Conservation (phyloP, 2,113 vertebrate genomes). For the Gymnorhina tibicen region DNA sequence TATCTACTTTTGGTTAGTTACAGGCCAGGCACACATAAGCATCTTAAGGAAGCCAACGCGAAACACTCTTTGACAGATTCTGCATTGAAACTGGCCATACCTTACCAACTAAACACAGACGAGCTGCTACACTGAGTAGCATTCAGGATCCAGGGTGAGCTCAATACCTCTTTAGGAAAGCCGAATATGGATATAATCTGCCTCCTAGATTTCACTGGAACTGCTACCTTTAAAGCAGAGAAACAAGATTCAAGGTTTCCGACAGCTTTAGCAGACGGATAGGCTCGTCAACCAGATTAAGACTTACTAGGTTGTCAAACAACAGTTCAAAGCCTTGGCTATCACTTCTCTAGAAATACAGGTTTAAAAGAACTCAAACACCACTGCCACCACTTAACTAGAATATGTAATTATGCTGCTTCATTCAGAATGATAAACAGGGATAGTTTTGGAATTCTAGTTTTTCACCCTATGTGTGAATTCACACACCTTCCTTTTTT, state of each 20-base stretch:
- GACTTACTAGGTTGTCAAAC: background rate
- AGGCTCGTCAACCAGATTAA: background rate
- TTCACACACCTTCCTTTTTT: background rate
- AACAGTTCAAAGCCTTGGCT: background rate
- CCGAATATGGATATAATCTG: conserved; percentile 22
- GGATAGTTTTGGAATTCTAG: background rate
- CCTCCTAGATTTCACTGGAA: conserved; percentile 40
- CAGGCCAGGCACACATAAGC: background rate
- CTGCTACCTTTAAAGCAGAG: conserved; percentile 25
- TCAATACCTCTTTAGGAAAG: conserved; percentile 28
- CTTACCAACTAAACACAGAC: conserved; percentile 1
- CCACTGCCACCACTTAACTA: background rate
- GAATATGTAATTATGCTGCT: background rate
- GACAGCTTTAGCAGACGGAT: background rate
- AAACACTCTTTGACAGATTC: conserved; percentile 20
- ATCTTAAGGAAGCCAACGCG: conserved; percentile 14
- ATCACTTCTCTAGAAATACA: background rate
- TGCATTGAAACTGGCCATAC: background rate
- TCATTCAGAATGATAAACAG: background rate
- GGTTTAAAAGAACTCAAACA: conserved; percentile 30
- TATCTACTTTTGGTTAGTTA: background rate
- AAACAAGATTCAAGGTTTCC: conserved; percentile 25
- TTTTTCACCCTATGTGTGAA: background rate
- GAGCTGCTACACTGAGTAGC: conserved; percentile 33
- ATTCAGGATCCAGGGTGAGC: conserved; percentile 19